Conservation (phyloP, 2,888 invertebrate species). For the Busseola fusca region DNA sequence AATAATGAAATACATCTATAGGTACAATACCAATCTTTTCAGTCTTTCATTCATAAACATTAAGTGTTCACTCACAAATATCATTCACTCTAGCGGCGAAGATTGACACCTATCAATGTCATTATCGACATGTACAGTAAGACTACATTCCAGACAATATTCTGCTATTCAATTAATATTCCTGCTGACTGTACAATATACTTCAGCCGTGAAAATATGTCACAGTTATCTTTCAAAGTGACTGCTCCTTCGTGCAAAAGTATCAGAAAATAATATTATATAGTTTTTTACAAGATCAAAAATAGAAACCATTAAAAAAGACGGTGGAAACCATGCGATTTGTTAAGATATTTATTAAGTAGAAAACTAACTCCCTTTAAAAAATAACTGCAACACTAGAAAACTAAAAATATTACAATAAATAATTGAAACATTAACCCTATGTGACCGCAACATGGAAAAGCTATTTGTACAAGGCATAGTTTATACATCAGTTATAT, state of each 20-base stretch:
- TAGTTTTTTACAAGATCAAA: conserved; percentile 9
- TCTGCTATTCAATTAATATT: conserved; percentile 6
- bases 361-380: background rate
- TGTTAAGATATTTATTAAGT: background rate
- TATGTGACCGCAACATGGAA: conserved; percentile 58
- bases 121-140: conserved; percentile 31
- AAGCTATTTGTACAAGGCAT: conserved; percentile 66
- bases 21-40: conserved; percentile 56
- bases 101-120: conserved; percentile 27
- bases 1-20: conserved; percentile 44
- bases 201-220: conserved; percentile 25
- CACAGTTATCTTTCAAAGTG: conserved; percentile 35
- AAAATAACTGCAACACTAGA: conserved; percentile 41
- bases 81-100: conserved; percentile 54
- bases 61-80: conserved; percentile 53
- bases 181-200: conserved; percentile 40
- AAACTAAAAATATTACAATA: conserved; percentile 59
- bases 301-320: background rate
- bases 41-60: conserved; percentile 68
- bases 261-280: background rate
- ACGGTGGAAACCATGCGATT: background rate
- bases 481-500: conserved; percentile 60
- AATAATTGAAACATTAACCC: conserved; percentile 60
- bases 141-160: conserved; percentile 25
- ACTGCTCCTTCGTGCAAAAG: background rate